Percentiles rank a stretch among this genome's conserved stretches.
Evolutionary conservation across 2,113 vertebrate genomes (phyloP).

Genomic region (Bagarius yarrelli): DNA sequence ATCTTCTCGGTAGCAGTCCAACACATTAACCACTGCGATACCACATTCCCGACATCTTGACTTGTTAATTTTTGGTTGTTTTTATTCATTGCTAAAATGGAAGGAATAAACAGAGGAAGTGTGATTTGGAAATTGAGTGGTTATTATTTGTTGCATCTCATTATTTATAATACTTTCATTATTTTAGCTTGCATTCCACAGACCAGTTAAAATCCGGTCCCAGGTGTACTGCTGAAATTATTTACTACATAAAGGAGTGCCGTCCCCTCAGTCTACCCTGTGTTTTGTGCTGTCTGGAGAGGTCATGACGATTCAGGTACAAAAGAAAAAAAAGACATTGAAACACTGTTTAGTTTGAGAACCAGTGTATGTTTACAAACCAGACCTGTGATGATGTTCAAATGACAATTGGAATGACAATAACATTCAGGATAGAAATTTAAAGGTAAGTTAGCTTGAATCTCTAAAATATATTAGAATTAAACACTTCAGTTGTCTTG

Average conservation of each 20-base stretch:
- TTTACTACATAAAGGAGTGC: conserved; percentile 24
- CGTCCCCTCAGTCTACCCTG: neutral
- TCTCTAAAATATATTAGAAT: neutral
- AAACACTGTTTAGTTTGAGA: neutral
- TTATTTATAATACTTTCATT: neutral
- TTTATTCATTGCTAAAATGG: conserved; percentile 3
- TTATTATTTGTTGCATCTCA: conserved; percentile 7
- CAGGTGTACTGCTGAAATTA: neutral
- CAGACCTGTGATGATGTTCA: neutral
- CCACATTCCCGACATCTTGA: too few species aligned
- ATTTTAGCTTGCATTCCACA: neutral
- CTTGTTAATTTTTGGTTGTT: neutral
- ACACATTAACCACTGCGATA: too few species aligned
- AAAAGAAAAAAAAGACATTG: conserved; percentile 9
- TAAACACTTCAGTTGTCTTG: conserved; percentile 4
- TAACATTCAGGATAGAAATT: neutral
- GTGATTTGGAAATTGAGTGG: neutral
- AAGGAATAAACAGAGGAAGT: neutral
- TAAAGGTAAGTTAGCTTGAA: neutral
- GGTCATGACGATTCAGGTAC: neutral
- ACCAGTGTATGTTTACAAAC: neutral
- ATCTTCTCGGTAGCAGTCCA: too few species aligned
- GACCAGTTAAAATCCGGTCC: neutral
- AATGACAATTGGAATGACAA: neutral
- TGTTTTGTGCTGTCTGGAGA: conserved; percentile 3